phyloP scores from a whole-genome alignment of 2,113 vertebrate species.

The Amia ocellicauda region DNA sequence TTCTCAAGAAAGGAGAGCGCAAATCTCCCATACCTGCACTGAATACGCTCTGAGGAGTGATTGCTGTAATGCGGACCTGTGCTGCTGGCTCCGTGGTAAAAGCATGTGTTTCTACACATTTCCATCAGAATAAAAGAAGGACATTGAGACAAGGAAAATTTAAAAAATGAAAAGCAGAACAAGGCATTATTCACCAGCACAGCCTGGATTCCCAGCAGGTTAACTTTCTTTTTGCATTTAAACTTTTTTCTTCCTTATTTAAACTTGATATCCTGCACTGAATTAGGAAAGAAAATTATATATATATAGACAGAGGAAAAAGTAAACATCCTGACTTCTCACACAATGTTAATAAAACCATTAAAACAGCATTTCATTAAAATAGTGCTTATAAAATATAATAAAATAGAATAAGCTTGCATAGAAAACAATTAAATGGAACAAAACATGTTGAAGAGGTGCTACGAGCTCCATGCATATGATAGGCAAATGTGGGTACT shows the following conservation, averaged over 20 bases:
- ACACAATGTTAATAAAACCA: slow-evolving; percentile 48
- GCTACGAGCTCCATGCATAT: slow-evolving; percentile 79
- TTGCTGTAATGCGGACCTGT: slow-evolving; percentile 31
- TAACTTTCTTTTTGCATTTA: slow-evolving; percentile 15
- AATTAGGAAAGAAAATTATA: slow-evolving; percentile 60
- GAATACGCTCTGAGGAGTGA: slow-evolving; percentile 23
- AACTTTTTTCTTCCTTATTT: slow-evolving; percentile 26
- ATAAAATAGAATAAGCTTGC: slow-evolving; percentile 67
- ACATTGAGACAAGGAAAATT: neutral
- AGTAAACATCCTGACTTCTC: slow-evolving; percentile 76
- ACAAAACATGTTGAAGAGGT: slow-evolving; percentile 44
- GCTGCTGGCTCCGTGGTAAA: slow-evolving; percentile 18
- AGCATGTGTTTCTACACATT: slow-evolving; percentile 14
- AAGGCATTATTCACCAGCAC: slow-evolving; percentile 23
- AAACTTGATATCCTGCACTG: slow-evolving; percentile 33
- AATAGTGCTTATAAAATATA: slow-evolving; percentile 53
- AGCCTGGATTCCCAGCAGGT: slow-evolving; percentile 32
- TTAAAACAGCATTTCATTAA: slow-evolving; percentile 70
- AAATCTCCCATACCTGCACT: neutral
- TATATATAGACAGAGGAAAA: slow-evolving; percentile 59
- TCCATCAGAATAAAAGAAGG: slow-evolving; percentile 12
- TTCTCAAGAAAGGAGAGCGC: too few species aligned
- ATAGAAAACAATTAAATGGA: slow-evolving; percentile 69
- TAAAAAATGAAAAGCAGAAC: slow-evolving; percentile 10
- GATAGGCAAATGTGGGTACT: slow-evolving; percentile 69